phyloP scores from a whole-genome alignment of 2,888 invertebrate genomes.

The Leptothorax acervorum region DNA sequence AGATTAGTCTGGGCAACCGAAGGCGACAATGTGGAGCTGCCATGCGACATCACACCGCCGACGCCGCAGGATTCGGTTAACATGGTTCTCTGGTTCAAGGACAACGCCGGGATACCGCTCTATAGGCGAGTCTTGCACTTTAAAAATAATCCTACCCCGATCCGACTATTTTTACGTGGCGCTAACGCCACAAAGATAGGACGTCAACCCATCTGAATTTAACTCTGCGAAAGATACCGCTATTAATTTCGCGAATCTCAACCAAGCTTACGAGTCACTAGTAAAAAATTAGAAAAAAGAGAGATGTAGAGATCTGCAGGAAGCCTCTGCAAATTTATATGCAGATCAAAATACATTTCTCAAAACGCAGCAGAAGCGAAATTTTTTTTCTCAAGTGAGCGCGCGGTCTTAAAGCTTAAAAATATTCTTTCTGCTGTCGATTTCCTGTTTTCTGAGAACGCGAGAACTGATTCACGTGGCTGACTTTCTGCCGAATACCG shows the following conservation, averaged over 20 bases:
- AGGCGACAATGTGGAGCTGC: constrained; percentile 92
- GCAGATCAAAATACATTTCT: constrained; percentile 10
- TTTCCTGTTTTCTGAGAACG: constrained; percentile 51
- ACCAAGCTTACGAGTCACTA: background rate
- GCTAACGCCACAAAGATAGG: background rate
- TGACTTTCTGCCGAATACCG: constrained; percentile 58
- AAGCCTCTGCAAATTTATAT: constrained; percentile 17
- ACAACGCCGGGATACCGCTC: constrained; percentile 93
- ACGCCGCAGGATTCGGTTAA: constrained; percentile 90
- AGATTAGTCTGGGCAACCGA: constrained; percentile 92
- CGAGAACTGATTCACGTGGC: constrained; percentile 30
- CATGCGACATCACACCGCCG: constrained; percentile 93
- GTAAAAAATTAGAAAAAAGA: constrained; percentile 17
- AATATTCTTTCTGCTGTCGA: constrained; percentile 17
- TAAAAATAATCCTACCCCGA: constrained; percentile 27
- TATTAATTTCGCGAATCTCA: constrained; percentile 3
- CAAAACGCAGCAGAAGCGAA: background rate
- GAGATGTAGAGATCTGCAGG: background rate
- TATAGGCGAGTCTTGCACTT: constrained; percentile 89
- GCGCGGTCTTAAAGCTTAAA: constrained; percentile 5
- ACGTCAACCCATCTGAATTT: constrained; percentile 2
- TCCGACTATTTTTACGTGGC: constrained; percentile 31
- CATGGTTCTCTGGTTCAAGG: constrained; percentile 97
- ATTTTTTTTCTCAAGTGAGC: background rate
- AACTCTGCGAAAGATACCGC: background rate